These are phyloP conservation scores for Neosilurus mollespiculum DNA, from an alignment of 2,797 vertebrate genomes.

Conservation along the genomic window DNA sequence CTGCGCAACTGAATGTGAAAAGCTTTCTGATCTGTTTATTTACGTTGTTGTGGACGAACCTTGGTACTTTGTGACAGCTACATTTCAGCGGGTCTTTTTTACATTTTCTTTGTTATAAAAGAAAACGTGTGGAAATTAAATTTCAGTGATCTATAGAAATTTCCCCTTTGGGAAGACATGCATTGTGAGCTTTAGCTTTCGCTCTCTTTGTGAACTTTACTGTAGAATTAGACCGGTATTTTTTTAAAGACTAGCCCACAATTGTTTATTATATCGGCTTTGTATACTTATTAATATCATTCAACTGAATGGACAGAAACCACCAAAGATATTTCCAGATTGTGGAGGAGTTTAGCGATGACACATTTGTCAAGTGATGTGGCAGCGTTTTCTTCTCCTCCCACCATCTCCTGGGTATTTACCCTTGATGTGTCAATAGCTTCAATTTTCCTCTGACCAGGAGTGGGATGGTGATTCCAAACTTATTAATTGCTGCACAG, in stretches of 20 bases:
- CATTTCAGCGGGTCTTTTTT: slow-evolving; percentile 66
- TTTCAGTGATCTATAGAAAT: slow-evolving; percentile 71
- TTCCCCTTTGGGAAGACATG: slow-evolving; percentile 64
- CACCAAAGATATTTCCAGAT: slow-evolving; percentile 65
- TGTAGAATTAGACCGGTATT: slow-evolving; percentile 63
- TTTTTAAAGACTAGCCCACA: slow-evolving; percentile 68
- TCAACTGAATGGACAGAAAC: slow-evolving; percentile 68
- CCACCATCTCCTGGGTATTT: slow-evolving; percentile 64
- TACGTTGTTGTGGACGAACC: slow-evolving; percentile 59
- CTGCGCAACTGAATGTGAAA: slow-evolving; percentile 59
- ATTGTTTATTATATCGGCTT: slow-evolving; percentile 69
- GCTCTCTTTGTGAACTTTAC: slow-evolving; percentile 41
- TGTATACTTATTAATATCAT: slow-evolving; percentile 72
- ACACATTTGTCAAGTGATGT: slow-evolving; percentile 59
- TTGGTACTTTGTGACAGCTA: slow-evolving; percentile 65
- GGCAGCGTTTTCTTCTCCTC: slow-evolving; percentile 64
- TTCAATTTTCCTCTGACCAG: slow-evolving; percentile 56
- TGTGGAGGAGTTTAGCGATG: slow-evolving; percentile 61
- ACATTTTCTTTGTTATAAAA: slow-evolving; percentile 72
- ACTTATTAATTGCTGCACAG: slow-evolving; percentile 66
- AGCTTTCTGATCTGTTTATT: slow-evolving; percentile 61
- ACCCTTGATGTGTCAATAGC: slow-evolving; percentile 66
- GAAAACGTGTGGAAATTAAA: slow-evolving; percentile 72
- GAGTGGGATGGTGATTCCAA: slow-evolving; percentile 62
- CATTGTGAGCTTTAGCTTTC: slow-evolving; percentile 53